Evolutionary conservation across 2,797 vertebrate genomes (phyloP).

Genomic region (Anguilla megastoma): DNA sequence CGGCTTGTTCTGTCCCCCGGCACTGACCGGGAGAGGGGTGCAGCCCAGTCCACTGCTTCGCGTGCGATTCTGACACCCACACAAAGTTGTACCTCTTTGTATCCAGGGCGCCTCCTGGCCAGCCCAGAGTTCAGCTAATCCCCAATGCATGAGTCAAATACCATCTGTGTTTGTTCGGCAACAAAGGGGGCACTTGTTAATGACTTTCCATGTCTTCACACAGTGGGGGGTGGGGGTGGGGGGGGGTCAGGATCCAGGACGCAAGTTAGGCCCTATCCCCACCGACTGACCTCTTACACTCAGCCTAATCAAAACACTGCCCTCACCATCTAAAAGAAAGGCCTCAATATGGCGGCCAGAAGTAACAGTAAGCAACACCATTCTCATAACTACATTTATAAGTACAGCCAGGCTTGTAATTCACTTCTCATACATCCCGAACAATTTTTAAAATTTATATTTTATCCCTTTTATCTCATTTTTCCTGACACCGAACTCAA

Average conservation of each 20-base stretch:
- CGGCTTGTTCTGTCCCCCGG: conserved; percentile 61
- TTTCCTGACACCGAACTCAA: too few species aligned
- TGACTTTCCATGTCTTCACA: conserved; percentile 78
- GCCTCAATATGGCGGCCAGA: conserved; percentile 20
- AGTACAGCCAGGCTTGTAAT: neutral
- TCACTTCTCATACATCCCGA: too few species aligned
- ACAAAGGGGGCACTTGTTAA: conserved; percentile 81
- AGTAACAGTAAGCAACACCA: neutral
- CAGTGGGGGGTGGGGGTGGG: conserved; percentile 48
- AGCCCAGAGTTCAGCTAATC: conserved; percentile 75
- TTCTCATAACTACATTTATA: neutral
- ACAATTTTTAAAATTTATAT: too few species aligned
- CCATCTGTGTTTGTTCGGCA: conserved; percentile 81
- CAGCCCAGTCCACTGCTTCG: conserved; percentile 6
- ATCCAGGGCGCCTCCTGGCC: conserved; percentile 57
- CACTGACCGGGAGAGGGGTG: conserved; percentile 23
- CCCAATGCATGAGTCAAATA: conserved; percentile 80
- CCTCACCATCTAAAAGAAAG: conserved; percentile 6
- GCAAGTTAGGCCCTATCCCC: conserved; percentile 24
- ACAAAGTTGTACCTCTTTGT: conserved; percentile 57
- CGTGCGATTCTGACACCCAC: conserved; percentile 43
- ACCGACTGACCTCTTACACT: conserved; percentile 26
- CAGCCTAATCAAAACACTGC: conserved; percentile 31
- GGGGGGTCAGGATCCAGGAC: conserved; percentile 53
- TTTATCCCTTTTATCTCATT: too few species aligned